Conservation (phyloP, 2,888 invertebrate genomes). For the Adelphocoris suturalis region DNA sequence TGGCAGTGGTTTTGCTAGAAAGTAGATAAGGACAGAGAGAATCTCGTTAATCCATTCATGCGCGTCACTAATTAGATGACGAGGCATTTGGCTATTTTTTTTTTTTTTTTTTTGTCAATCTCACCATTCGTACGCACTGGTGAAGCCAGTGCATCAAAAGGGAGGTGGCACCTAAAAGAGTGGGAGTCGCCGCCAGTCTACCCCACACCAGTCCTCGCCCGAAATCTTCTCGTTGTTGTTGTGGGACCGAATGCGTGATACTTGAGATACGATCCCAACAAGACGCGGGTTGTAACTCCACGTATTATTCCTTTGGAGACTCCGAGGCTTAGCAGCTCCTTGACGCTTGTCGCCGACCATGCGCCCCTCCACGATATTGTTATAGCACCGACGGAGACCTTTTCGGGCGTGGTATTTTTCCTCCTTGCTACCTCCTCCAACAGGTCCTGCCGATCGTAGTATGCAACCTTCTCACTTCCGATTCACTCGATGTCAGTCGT, state of each 20-base stretch:
- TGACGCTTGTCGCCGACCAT: neutral
- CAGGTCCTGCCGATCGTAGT: neutral
- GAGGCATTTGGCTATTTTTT: slow-evolving; percentile 1
- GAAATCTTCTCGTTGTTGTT: neutral
- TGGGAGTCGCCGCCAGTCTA: neutral
- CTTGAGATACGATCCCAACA: neutral
- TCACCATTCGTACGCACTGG: neutral
- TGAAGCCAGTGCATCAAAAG: neutral
- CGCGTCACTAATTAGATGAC: slow-evolving; percentile 1
- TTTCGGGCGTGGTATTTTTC: neutral
- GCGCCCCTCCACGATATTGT: neutral
- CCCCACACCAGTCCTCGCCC: neutral
- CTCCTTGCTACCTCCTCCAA: neutral
- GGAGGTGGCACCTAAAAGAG: neutral
- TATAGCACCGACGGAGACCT: neutral
- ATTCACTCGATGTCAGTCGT: neutral
- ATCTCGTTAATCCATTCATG: neutral
- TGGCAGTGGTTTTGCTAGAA: too few relatives aligned
- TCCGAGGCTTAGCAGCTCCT: neutral
- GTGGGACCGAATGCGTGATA: too few relatives aligned
- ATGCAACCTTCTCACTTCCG: neutral
- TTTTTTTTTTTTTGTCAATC: neutral
- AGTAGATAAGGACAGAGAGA: neutral
- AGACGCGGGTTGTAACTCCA: neutral
- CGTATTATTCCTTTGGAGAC: neutral